These are phyloP conservation scores for Drosophila tsacasi DNA, from an alignment of 1,140 invertebrate species.

Conservation along the genomic window DNA sequence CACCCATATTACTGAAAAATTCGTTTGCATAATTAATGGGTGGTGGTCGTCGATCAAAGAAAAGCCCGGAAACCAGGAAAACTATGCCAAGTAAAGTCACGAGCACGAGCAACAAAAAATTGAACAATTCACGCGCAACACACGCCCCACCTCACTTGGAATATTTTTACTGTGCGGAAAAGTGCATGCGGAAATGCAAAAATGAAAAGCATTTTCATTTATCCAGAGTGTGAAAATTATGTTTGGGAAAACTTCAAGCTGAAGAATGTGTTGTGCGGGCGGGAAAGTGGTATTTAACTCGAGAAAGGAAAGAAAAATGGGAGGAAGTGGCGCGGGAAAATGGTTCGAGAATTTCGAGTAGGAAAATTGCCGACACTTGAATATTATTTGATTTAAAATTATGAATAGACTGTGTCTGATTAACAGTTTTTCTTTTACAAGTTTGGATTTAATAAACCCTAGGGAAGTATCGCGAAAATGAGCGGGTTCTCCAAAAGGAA, in stretches of 20 bases:
- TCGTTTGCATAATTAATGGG: slow-evolving; percentile 40
- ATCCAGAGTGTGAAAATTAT: slow-evolving; percentile 40
- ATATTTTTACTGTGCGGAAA: slow-evolving; percentile 26
- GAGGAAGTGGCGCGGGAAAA: not conserved
- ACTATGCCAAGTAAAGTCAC: slow-evolving; percentile 15
- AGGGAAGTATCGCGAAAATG: not conserved
- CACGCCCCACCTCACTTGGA: slow-evolving; percentile 6
- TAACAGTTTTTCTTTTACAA: not conserved
- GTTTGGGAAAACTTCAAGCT: slow-evolving; percentile 18
- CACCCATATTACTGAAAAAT: slow-evolving; percentile 32
- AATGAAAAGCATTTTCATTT: slow-evolving; percentile 51
- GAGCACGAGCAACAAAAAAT: slow-evolving; percentile 16
- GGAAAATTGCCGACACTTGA: not conserved
- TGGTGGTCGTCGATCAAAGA: slow-evolving; percentile 23
- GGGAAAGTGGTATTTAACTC: not conserved
- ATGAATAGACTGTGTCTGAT: not conserved
- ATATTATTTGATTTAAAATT: not conserved
- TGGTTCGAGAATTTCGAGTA: slow-evolving; percentile 1
- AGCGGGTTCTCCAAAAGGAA: not conserved
- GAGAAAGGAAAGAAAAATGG: not conserved
- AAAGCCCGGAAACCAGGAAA: slow-evolving; percentile 56
- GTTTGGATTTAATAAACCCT: not conserved
- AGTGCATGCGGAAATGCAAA: slow-evolving; percentile 45
- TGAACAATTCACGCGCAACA: slow-evolving; percentile 43
- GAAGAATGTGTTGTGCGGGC: slow-evolving; percentile 17